Percentiles rank a stretch among this genome's conserved stretches.
Conservation (phyloP, 2,797 vertebrate species). For the Adelosebastes latens region DNA sequence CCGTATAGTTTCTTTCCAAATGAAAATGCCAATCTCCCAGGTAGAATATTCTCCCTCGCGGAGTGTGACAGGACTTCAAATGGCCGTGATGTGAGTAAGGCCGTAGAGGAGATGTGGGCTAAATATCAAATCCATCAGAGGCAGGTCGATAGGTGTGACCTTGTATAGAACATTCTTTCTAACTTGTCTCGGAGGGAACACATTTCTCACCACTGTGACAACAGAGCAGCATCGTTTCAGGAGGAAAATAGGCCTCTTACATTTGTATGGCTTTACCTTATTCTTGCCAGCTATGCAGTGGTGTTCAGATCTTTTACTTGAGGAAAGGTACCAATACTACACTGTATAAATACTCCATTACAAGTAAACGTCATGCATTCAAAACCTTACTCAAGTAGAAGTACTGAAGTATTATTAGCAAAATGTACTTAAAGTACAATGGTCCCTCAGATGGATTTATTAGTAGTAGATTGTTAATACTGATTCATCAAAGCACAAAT, state of each 20-base stretch:
- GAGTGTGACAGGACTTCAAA: slow-evolving; percentile 47
- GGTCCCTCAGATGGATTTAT: background rate
- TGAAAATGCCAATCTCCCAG: slow-evolving; percentile 56
- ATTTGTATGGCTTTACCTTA: background rate
- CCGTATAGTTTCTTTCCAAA: slow-evolving; percentile 33
- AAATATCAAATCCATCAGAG: slow-evolving; percentile 60
- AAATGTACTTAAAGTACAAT: background rate
- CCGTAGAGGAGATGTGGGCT: slow-evolving; percentile 38
- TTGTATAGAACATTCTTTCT: slow-evolving; percentile 29
- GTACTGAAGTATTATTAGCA: background rate
- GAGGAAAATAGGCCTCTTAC: background rate
- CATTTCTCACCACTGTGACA: slow-evolving; percentile 20
- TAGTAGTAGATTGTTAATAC: background rate
- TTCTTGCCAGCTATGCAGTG: background rate
- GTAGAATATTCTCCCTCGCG: slow-evolving; percentile 31
- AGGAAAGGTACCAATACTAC: background rate
- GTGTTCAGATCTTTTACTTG: background rate
- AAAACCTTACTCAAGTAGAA: background rate
- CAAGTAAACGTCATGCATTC: background rate
- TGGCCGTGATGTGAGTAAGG: slow-evolving; percentile 31
- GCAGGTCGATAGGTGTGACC: slow-evolving; percentile 48
- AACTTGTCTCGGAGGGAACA: slow-evolving; percentile 4
- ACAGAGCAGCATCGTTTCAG: background rate
- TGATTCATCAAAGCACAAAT: background rate
- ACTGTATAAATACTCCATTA: no score